Base-by-base conservation (phyloP, 2,888 invertebrate genomes). In the Ennomos quercinarius region DNA sequence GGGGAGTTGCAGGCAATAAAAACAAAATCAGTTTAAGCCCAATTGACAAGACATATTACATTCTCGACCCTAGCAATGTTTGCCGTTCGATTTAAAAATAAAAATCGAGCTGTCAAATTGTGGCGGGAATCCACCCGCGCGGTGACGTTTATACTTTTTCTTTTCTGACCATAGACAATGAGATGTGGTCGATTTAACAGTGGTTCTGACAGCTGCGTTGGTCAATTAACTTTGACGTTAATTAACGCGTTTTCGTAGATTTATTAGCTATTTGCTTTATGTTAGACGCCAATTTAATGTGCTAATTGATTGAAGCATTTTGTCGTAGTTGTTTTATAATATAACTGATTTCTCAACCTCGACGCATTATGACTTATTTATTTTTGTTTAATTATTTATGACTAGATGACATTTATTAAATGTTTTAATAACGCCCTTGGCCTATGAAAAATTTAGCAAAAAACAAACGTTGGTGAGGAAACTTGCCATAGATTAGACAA, bases 31-130 rank as follows among this genome's bases (percentile, higher is more conserved):
- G 60, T 60, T 60, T 55, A 60, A 60, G 60, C 60, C 51, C 88
- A 85, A 89, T 91, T 88, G 89, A 87, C 89, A 89, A 85, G 87
- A 86, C 80, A 75, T 82, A 84, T 84, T 80, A 81, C 78, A 66
- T 66, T 71, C 65, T 70, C 73, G 74, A 77, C 80, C 80, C 80
- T 69, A 63, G 27, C 53, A 47, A 39, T 60, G 52, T 51, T 66
- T 66, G 66, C 48, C 59, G 50, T 49, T 47, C 43, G 39, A 43
- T 49, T 44, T 34, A 17, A 57, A 61, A 63, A 66, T 61, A 62
- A 64, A 63, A 46, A 61, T 71, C 75, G 78, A 83, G 80, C 81
- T 85, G 80, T 84, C 87, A 87, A 77, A 77, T 78, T 81, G 78
- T 74, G 81, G 85, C 80, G 80, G 68, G 75, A 78, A 46, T 73